Conservation (phyloP, 2,888 invertebrate genomes). For the Cerceris ruficornis region DNA sequence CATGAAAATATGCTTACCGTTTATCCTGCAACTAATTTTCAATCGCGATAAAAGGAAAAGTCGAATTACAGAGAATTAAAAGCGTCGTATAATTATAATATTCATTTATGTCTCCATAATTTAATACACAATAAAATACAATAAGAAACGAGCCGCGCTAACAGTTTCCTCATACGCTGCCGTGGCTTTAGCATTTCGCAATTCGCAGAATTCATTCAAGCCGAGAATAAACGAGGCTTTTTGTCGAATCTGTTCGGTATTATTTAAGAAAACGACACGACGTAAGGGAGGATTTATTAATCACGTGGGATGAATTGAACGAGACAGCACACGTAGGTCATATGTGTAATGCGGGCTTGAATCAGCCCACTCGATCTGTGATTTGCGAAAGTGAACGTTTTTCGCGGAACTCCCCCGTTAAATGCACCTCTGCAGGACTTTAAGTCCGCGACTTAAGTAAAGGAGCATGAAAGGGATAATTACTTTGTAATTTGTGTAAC, state of each 20-base stretch:
- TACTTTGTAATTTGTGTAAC: conserved; percentile 30
- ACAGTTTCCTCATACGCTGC: too few relatives aligned
- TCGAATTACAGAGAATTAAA: too few relatives aligned
- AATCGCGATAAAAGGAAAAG: too few relatives aligned
- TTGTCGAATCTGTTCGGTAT: background rate
- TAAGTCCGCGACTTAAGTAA: conserved; percentile 16
- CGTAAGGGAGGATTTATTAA: conserved; percentile 11
- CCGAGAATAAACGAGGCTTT: too few relatives aligned
- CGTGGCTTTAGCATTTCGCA: too few relatives aligned
- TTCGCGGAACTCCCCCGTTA: conserved; percentile 27
- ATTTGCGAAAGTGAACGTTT: conserved; percentile 48
- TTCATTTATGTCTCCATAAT: too few relatives aligned
- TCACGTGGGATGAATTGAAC: conserved; percentile 33
- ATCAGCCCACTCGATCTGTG: conserved; percentile 24
- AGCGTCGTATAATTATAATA: too few relatives aligned
- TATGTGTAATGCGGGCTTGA: conserved; percentile 39
- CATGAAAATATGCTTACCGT: too few relatives aligned
- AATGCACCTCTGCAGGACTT: conserved; percentile 6
- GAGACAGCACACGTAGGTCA: background rate
- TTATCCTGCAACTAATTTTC: too few relatives aligned
- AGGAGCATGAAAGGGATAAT: conserved; percentile 28
- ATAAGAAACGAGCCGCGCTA: too few relatives aligned
- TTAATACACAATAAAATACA: too few relatives aligned
- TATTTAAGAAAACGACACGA: background rate
- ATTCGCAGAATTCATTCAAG: too few relatives aligned